These are phyloP conservation scores for Acrobasis consociella DNA, from an alignment of 2,888 invertebrate species.

Conservation along the genomic window DNA sequence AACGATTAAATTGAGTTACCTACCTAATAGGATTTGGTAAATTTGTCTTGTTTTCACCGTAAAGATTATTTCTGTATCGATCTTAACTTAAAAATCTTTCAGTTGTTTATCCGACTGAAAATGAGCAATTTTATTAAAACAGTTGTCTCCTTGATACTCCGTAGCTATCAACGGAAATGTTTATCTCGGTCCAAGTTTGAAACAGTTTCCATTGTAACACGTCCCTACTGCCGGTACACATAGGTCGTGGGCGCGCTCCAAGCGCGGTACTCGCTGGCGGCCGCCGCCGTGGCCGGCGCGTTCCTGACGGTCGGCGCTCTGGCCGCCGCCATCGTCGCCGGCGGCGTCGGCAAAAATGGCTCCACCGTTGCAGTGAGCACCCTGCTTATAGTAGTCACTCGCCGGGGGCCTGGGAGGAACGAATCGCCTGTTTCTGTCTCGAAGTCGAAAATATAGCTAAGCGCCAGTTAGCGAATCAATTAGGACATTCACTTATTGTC, in stretches of 20 bases:
- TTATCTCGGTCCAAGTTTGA: not conserved
- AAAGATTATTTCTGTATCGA: too few species aligned
- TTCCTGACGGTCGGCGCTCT: constrained; percentile 88
- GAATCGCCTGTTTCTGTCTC: not conserved
- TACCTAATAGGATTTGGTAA: too few species aligned
- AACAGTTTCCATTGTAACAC: not conserved
- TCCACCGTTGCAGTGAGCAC: constrained; percentile 97
- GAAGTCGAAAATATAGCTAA: not conserved
- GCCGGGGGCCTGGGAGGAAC: constrained; percentile 30
- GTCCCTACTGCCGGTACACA: constrained; percentile 35
- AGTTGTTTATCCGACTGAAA: too few species aligned
- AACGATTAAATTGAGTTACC: too few species aligned
- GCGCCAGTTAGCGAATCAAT: not conserved
- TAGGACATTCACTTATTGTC: too few species aligned
- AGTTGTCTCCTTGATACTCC: too few species aligned
- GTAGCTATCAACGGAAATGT: too few species aligned
- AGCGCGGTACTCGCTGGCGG: constrained; percentile 89
- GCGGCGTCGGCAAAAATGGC: constrained; percentile 99
- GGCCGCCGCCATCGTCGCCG: constrained; percentile 89
- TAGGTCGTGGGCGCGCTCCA: constrained; percentile 83
- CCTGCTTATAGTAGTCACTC: constrained; percentile 1
- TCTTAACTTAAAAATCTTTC: too few species aligned
- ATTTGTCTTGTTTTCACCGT: too few species aligned
- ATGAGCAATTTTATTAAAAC: too few species aligned
- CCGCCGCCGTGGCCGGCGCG: constrained; percentile 88